Base-by-base conservation (phyloP, 30 jellyfish, hydroid and myxozoan genomes). In the Mastigias papua region DNA sequence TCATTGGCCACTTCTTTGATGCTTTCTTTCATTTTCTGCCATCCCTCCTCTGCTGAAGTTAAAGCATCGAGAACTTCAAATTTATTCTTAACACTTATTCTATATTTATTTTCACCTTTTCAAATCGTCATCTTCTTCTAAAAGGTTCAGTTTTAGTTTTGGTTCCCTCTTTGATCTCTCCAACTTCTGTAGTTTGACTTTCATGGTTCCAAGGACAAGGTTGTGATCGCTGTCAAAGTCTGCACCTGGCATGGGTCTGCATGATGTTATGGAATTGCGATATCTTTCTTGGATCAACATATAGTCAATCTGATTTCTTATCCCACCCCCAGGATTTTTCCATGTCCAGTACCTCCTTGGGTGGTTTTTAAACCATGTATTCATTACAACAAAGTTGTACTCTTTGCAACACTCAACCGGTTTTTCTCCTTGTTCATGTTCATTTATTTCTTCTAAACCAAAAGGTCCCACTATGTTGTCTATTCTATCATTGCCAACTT, bases 401-500 rank as follows among this genome's bases (percentile, higher is more conserved):
- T 51, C 92, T 49, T 35, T 33, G 50, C 92, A 82, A 21, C 63
- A 82, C 21, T 82, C 63, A 2, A 66, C 25, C 77, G n/a, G 49
- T 46, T 32, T 28, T 20, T 82, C 77, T 21, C 92, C 84, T 48
- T 84, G 26, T 20, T n/a, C n/a, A n/a, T n/a, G n/a, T n/a, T 82
- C 92, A 54, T 82, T 82, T 48, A 69, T 23, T n/a, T 20, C 63
- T 34, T 86, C 92, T 2, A 82, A 71, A 0, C 92, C 85, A 57
- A 42, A 42, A 42, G 54, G 13, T 42, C 54, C 54, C 54, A 42
- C 54, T 42, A 42, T 42, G 13, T 0, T 33, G 17, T 29, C 51
- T 42, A 10, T 42, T 17, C 19, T 71, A 23, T 57, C 81, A 0
- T 58, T 48, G 20, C 90, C 90, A 0, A 58, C 86, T 48, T 33